Conservation (phyloP, 2,797 vertebrate genomes). For the Sus cebifrons region DNA sequence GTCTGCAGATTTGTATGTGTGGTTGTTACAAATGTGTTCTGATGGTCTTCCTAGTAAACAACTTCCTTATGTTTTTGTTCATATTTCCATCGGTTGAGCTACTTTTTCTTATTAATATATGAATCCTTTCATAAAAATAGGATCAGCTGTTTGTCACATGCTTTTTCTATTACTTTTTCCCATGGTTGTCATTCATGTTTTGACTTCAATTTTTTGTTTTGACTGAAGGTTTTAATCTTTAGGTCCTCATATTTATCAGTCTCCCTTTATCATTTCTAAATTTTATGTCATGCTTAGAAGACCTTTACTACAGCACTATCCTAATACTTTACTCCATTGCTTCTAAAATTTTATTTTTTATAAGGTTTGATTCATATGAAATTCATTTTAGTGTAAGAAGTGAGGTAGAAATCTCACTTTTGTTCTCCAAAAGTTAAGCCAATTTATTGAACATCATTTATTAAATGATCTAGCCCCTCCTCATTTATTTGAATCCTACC, state of each 20-base stretch:
- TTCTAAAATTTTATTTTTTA: conserved; percentile 7
- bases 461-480: background rate
- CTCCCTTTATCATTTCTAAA: background rate
- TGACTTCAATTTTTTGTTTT: conserved; percentile 21
- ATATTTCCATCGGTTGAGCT: background rate
- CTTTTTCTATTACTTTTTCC: background rate
- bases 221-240: background rate
- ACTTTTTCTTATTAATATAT: background rate
- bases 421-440: background rate
- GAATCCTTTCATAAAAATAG: background rate
- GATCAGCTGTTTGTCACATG: background rate
- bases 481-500: conserved; percentile 31
- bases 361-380: background rate
- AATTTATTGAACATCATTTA: background rate
- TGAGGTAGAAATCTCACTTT: background rate
- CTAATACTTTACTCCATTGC: background rate
- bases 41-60: background rate
- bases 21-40: background rate
- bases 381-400: background rate
- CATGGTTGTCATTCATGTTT: background rate
- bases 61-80: background rate
- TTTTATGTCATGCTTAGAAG: background rate
- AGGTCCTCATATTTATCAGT: background rate
- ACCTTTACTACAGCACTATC: background rate
- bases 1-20: background rate